Evolutionary conservation across 2,113 vertebrate species (phyloP).

Genomic region (Asarcornis scutulata): DNA sequence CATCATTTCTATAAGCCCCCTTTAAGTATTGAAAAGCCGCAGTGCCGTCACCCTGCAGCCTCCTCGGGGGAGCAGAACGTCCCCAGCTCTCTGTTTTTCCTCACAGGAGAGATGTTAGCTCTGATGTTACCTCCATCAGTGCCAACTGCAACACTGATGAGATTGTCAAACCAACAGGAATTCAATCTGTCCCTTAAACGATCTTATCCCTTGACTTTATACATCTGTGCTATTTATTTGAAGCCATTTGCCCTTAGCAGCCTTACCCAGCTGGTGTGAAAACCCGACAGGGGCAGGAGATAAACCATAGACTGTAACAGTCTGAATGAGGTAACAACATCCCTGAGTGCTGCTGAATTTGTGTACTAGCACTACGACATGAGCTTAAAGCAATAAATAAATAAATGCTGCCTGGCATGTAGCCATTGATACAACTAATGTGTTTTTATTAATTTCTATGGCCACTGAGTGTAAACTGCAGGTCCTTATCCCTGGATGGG

Average conservation of each 20-base stretch:
- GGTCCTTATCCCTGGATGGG: not conserved
- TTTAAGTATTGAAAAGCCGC: too few relatives aligned
- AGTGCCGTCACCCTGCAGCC: too few relatives aligned
- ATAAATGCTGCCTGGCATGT: not conserved
- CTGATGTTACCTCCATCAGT: not conserved
- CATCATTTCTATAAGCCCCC: too few relatives aligned
- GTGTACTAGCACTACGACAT: not conserved
- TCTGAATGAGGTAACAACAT: not conserved
- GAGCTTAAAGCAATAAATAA: not conserved
- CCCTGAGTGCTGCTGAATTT: not conserved
- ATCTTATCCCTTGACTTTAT: too few relatives aligned
- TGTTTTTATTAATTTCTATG: not conserved
- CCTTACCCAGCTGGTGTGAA: not conserved
- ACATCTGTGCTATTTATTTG: not conserved
- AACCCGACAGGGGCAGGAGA: not conserved
- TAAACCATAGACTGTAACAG: not conserved
- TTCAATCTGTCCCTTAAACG: not conserved
- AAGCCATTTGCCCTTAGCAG: not conserved
- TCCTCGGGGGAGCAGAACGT: too few relatives aligned
- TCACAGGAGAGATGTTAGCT: too few relatives aligned
- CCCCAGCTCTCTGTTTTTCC: too few relatives aligned
- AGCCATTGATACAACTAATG: not conserved
- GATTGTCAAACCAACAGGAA: not conserved
- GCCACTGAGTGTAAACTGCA: not conserved
- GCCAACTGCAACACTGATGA: not conserved